Conservation (phyloP, 2,888 invertebrate genomes). For the Synanthedon andrenaeformis region DNA sequence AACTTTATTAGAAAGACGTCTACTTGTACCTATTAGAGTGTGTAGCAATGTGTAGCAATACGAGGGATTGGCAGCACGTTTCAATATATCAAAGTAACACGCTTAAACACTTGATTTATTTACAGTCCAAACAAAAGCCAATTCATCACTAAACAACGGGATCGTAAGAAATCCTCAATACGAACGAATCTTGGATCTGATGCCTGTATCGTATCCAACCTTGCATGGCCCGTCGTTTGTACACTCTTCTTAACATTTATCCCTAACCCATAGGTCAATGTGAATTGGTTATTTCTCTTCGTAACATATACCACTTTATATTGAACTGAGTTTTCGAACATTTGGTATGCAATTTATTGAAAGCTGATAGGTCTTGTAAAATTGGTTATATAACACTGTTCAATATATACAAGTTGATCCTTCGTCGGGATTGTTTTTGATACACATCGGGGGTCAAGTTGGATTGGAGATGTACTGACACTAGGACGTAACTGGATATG, state of each 20-base stretch:
- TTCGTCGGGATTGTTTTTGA: slow-evolving; percentile 2
- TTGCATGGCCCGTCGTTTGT: neutral
- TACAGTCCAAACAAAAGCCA: slow-evolving; percentile 34
- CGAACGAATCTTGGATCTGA: slow-evolving; percentile 30
- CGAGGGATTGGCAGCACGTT: neutral
- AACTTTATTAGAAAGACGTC: neutral
- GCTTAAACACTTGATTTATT: slow-evolving; percentile 42
- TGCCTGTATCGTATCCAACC: slow-evolving; percentile 18
- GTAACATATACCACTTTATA: slow-evolving; percentile 11
- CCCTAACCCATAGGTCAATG: slow-evolving; percentile 1
- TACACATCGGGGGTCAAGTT: slow-evolving; percentile 14
- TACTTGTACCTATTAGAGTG: too few relatives aligned
- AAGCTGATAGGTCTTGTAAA: neutral
- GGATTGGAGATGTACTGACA: slow-evolving; percentile 13
- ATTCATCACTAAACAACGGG: slow-evolving; percentile 29
- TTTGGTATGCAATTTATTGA: neutral
- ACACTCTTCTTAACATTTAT: slow-evolving; percentile 4
- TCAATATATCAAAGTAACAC: slow-evolving; percentile 25
- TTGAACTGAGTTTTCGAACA: slow-evolving; percentile 10
- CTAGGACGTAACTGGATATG: slow-evolving; percentile 28
- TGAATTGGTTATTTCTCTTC: neutral
- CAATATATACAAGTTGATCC: neutral
- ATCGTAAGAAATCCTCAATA: slow-evolving; percentile 43
- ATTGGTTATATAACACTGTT: neutral
- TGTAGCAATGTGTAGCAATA: too few relatives aligned